Base-by-base conservation (phyloP, 2,888 invertebrate genomes). In the Andrena dorsata region DNA sequence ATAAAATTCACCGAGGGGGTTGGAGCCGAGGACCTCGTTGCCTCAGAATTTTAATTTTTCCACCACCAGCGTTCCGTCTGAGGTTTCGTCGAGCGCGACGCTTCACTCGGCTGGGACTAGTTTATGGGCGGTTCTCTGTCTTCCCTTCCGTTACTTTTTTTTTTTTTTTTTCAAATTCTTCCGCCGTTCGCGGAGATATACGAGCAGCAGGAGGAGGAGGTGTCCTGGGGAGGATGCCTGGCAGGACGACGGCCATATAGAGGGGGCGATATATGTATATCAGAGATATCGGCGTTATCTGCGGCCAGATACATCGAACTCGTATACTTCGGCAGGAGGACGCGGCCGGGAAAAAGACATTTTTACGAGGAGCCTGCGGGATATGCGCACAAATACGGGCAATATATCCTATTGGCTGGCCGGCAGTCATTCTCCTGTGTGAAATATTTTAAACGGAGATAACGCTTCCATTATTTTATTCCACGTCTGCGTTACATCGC, bases 211-310 rank as follows among this genome's bases (percentile, higher is more conserved):
- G 73, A 69, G 63, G 51, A 64, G 78, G 73, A 65, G 63, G 51
- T 58, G 78, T 81, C 58, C 80, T 78, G 65, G 78, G 64, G 76
- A 69, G 81, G 71, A 58, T 53, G 47, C 70, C 66, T 56, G 70
- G 66, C 75, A 72, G 82, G 81, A 81, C 68, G 75, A 51, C 63
- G n/a, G 82, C 64, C 82, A 75, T 77, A 77, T 69, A 76, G 88
- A 88, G 90, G 85, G 85, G 77, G 90, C 92, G 92, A 93, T 93
- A 93, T 83, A 93, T 93, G 92, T 83, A 83, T 93, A 93, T 93
- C 92, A 91, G 91, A 90, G 93, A 92, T 93, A 93, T 93, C 93
- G 91, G 91, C 90, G 93, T 92, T 93, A 93, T 93, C 93, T 90
- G 79, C 88, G 72, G 81, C 85, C 82, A 87, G 87, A 87, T 87